Base-by-base conservation (phyloP, 2,888 invertebrate species). In the Perizoma affinitatum region DNA sequence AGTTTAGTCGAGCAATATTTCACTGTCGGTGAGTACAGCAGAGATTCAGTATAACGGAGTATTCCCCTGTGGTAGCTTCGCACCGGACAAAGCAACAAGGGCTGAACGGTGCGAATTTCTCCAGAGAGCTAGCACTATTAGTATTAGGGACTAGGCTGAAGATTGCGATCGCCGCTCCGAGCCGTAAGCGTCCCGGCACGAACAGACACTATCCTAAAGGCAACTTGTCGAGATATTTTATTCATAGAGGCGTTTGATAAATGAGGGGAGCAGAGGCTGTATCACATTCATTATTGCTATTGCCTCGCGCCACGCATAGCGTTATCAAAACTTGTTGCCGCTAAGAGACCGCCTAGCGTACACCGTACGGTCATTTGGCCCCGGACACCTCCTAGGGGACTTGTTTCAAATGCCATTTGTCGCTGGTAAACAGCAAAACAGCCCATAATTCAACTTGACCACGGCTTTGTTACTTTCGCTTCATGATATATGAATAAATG, bases 291-390 rank as follows among this genome's bases (percentile, higher is more conserved):
- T 90, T 90, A 91, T 84, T 80, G 83, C 83, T 79, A 82, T 85
- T 80, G 83, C 84, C 81, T 84, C 84, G 80, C 78, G 75, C 82
- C 86, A 86, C 82, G 86, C 82, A 83, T 81, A 82, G 81, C 79
- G 83, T 88, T 90, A 90, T 90, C 89, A 88, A 87, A 89, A 89
- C 88, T 88, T 82, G 88, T 89, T 90, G 84, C 85, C 80, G 83
- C 83, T 74, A 77, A 75, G 79, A 79, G 79, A 77, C 79, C 75
- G 78, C 76, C 82, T 80, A 73, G 78, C 76, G 77, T 76, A 80
- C 80, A 78, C 83, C 79, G 80, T 76, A 61, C 63, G 67, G 63
- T 62, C 68, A 69, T 68, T 82, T 75, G 78, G 78, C 74, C 76
- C 72, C 73, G 72, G 73, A 80, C 80, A 75, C 81, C 82, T 83